Percentiles rank a stretch among this genome's conserved stretches.
phyloP scores from a whole-genome alignment of 2,113 vertebrate species.

The Tapirus terrestris region DNA sequence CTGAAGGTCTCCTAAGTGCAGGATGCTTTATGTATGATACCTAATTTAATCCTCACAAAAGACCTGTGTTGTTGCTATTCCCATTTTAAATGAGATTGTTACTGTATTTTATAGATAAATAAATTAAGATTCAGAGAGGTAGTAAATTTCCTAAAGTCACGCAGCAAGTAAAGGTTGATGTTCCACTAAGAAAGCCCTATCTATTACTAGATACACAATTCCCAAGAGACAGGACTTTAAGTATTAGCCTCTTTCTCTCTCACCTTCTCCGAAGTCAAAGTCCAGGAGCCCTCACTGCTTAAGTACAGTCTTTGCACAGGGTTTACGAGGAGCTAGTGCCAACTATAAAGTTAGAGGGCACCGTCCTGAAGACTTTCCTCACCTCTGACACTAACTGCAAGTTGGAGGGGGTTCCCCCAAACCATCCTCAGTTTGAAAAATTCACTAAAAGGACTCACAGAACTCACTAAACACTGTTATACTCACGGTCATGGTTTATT shows the following conservation, averaged over 20 bases:
- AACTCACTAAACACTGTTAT: neutral
- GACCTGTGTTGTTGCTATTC: neutral
- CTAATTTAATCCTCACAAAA: neutral
- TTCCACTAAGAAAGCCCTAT: neutral
- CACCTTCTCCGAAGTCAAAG: neutral
- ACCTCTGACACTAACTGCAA: neutral
- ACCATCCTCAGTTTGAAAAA: neutral
- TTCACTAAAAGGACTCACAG: neutral
- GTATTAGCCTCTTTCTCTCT: neutral
- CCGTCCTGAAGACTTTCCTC: neutral
- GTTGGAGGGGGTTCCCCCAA: neutral
- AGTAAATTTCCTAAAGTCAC: neutral
- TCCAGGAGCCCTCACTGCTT: neutral
- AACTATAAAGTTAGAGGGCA: neutral
- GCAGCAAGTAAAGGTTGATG: neutral
- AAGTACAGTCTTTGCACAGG: neutral
- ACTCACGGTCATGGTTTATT: neutral
- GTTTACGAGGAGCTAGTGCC: neutral
- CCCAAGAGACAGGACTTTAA: neutral
- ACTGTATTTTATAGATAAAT: neutral
- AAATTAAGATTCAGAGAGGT: slow-evolving; percentile 37
- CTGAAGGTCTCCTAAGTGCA: neutral
- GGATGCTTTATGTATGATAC: neutral
- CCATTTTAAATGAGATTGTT: neutral
- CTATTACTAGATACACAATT: neutral